Evolutionary conservation across 2,113 vertebrate species (phyloP), one percentile per base, ranked within the genome.

Genomic region (Tapirus terrestris): DNA sequence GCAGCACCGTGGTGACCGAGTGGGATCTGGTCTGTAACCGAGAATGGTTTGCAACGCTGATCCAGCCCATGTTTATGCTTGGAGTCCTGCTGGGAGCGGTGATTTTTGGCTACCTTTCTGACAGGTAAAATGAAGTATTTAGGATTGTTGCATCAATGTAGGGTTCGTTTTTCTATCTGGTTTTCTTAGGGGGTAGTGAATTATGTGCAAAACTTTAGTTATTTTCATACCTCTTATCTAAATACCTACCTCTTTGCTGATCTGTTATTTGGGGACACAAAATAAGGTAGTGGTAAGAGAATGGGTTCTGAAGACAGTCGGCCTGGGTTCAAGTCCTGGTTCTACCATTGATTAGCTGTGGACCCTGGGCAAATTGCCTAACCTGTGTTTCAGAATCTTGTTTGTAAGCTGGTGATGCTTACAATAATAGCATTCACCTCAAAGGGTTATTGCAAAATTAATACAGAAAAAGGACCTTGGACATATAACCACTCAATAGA

Each of bases 1-100:
- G 99, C 51, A 99, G 99, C 93, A 99, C 99, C 79, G 99, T 99
- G 65, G 99, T 99, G 87, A 99, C 99, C 0, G 98, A 99, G 56
- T 99, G 99, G 99, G 98, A 99, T 96, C 98, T 99, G 98, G 99
- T 99, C 96, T 99, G 99, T 98, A 99, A 99, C 21, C 98, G 89
- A 60, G 99, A 99, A 98, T 99, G 99, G 99, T 98, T 99, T 43
- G 99, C 99, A 96, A 99, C 99, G 98, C 95, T 99, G 96, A 98
- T 99, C 90, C 99, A 99, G 98, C 99, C 99, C 63, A 99, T 98
- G 0, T 99, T 99, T 98, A 99, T 99, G 99, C 36, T 99, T 86
- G 99, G 99, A 92, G 99, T 99, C 65, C 98, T 99, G 94, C 95
- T 99, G 7, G 99, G 99, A 92, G 99, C 99, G 0, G 97, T 99